These are phyloP conservation scores for Myiopsitta monachus DNA, from an alignment of 2,113 vertebrate species.

Conservation along the genomic window DNA sequence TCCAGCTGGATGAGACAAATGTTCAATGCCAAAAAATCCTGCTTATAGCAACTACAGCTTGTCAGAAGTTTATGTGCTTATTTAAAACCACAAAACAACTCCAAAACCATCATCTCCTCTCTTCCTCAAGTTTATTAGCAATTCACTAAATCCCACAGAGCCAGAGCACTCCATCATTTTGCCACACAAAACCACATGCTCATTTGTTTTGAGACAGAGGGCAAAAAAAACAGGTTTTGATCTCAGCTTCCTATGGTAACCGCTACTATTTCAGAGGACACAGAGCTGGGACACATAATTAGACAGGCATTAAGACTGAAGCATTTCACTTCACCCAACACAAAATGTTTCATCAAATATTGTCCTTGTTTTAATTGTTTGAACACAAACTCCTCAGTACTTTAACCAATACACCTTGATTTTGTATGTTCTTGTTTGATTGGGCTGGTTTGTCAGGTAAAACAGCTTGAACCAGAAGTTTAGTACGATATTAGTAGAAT, in stretches of 20 bases:
- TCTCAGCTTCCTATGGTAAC: neutral
- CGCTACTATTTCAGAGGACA: neutral
- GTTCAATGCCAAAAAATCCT: neutral
- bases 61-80: neutral
- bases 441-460: neutral
- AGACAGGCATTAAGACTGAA: neutral
- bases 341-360: neutral
- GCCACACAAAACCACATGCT: neutral
- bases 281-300: neutral
- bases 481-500: neutral
- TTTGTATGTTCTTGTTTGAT: neutral
- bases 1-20: neutral
- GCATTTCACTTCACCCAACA: neutral
- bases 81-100: slow-evolving; percentile 8
- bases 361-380: neutral
- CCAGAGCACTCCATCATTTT: neutral
- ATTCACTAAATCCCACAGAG: neutral
- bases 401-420: neutral
- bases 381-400: neutral
- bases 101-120: neutral
- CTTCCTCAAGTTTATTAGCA: neutral
- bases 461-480: neutral
- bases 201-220: neutral
- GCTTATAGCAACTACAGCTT: neutral
- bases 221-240: neutral